These are phyloP conservation scores for Blastomussa wellsi DNA, from an alignment of 92 coral and sea anemone genomes.

Conservation along the genomic window DNA sequence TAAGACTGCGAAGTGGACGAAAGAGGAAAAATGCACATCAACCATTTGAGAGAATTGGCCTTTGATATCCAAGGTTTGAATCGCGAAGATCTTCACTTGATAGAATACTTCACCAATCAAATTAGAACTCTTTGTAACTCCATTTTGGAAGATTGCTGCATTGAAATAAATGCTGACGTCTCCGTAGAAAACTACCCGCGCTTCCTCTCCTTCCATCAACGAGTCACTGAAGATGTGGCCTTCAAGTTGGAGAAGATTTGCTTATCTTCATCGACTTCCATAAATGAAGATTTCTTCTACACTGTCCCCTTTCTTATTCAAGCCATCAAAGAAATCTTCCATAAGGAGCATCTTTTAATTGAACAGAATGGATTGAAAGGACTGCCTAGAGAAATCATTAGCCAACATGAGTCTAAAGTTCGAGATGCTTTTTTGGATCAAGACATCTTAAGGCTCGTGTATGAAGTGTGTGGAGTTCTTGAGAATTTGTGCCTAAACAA, in stretches of 20 bases:
- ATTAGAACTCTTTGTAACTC: neutral
- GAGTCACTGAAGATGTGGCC: constrained; percentile 1
- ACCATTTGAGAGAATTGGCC: neutral
- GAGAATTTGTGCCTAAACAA: neutral
- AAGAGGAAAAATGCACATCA: neutral
- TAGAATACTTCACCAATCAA: neutral
- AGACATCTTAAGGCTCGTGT: neutral
- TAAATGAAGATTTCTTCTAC: neutral
- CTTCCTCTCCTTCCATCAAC: neutral
- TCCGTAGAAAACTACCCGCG: neutral
- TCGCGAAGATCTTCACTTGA: neutral
- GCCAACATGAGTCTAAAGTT: neutral
- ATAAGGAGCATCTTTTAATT: too few species aligned
- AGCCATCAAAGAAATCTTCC: neutral
- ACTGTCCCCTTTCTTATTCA: constrained; percentile 6
- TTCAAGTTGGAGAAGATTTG: neutral
- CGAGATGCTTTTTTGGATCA: neutral
- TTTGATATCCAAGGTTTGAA: neutral
- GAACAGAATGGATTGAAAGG: constrained; percentile 10
- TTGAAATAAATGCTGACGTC: neutral
- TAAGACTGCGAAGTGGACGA: neutral
- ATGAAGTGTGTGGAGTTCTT: neutral
- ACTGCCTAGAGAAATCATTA: neutral
- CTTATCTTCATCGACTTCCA: neutral
- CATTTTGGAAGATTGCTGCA: constrained; percentile 6